phyloP scores from a whole-genome alignment of 2,797 vertebrate genomes.

The Crypturellus tataupa region DNA sequence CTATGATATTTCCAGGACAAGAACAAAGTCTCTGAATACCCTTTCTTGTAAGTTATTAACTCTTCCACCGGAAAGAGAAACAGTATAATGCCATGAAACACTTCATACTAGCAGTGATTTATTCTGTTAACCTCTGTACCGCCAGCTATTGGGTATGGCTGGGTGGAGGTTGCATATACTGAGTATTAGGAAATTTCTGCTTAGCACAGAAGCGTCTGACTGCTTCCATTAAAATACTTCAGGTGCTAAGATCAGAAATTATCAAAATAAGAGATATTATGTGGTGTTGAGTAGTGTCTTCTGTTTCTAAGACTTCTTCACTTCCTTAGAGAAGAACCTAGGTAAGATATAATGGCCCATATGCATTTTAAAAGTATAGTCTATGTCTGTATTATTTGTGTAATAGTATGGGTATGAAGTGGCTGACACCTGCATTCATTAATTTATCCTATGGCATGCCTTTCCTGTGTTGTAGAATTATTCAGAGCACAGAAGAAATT shows the following conservation, averaged over 20 bases:
- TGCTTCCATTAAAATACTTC: not conserved
- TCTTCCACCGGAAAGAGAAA: not conserved
- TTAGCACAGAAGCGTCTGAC: not conserved
- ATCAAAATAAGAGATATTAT: not conserved
- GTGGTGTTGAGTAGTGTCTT: not conserved
- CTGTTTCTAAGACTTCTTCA: conserved; percentile 1
- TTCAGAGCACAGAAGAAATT: conserved; percentile 46
- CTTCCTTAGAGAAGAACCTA: not conserved
- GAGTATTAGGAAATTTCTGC: not conserved
- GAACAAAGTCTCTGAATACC: not conserved
- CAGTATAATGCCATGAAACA: not conserved
- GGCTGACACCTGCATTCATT: conserved; percentile 60
- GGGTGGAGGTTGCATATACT: not conserved
- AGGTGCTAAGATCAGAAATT: not conserved
- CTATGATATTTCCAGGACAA: not conserved
- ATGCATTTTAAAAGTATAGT: not conserved
- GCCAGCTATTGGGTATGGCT: not conserved
- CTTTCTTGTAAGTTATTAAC: not conserved
- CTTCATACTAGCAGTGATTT: not conserved
- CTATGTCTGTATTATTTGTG: conserved; percentile 50
- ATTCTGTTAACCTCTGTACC: not conserved
- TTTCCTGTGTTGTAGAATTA: conserved; percentile 59
- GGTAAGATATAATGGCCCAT: conserved; percentile 40
- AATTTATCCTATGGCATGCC: conserved; percentile 55
- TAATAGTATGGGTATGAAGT: conserved; percentile 28